Percentiles rank a stretch among this genome's conserved stretches.
Conservation (phyloP, 2,113 vertebrate species). For the Heterochromis multidens region DNA sequence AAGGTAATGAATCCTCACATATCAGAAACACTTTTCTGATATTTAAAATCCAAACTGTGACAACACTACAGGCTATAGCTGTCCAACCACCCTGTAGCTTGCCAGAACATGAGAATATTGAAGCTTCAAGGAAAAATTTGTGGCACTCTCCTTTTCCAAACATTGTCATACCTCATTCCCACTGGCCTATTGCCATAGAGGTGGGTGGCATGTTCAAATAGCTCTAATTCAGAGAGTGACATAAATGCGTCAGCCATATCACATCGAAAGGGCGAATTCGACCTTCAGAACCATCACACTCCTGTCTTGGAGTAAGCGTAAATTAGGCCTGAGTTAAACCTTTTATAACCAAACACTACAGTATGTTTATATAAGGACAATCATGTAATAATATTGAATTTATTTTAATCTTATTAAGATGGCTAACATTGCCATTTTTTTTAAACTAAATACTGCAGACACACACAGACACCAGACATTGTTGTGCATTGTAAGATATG, state of each 20-base stretch:
- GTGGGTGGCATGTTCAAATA: constrained; percentile 57
- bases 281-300: constrained; percentile 59
- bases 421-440: neutral
- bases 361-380: constrained; percentile 7
- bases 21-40: constrained; percentile 10
- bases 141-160: constrained; percentile 34
- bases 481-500: neutral
- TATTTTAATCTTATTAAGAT: neutral
- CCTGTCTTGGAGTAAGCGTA: constrained; percentile 22
- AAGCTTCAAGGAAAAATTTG: constrained; percentile 59
- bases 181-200: constrained; percentile 40
- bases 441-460: neutral
- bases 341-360: neutral
- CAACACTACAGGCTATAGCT: constrained; percentile 1
- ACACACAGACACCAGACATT: neutral
- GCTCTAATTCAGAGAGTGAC: constrained; percentile 61
- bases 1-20: constrained; percentile 7
- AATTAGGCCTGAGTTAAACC: constrained; percentile 28
- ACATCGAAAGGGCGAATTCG: constrained; percentile 36
- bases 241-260: constrained; percentile 46
- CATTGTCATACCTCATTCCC: constrained; percentile 40
- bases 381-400: neutral
- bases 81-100: constrained; percentile 4
- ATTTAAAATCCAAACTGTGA: constrained; percentile 27
- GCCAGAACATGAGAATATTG: constrained; percentile 30